Conservation (phyloP, 2,113 vertebrate genomes). For the Benitochromis conjunctus region DNA sequence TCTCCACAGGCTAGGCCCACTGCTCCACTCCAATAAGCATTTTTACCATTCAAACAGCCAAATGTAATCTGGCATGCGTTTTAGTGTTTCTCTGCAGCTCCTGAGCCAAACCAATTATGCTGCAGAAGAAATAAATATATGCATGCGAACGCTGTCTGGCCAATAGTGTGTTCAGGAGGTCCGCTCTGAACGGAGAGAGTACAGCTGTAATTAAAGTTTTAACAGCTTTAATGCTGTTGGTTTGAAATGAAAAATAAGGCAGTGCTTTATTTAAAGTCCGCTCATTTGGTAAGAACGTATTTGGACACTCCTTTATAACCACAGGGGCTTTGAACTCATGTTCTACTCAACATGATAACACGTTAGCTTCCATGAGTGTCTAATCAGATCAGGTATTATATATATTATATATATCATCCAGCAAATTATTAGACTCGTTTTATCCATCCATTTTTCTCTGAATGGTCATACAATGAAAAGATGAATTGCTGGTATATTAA, state of each 20-base stretch:
- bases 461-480: accelerated
- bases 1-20: not conserved
- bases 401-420: not conserved
- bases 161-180: not conserved
- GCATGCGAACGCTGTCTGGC: not conserved
- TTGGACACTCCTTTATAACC: not conserved
- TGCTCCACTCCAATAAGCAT: not conserved
- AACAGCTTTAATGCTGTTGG: not conserved
- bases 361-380: not conserved
- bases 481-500: not conserved
- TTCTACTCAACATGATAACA: not conserved
- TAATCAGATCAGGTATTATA: not conserved
- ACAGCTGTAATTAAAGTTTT: not conserved
- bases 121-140: not conserved
- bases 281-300: not conserved
- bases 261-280: not conserved
- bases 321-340: not conserved
- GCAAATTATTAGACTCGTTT: accelerated
- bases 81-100: not conserved
- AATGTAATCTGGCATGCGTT: not conserved
- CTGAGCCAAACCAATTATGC: not conserved
- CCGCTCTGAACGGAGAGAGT: not conserved
- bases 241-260: not conserved
- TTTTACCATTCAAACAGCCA: not conserved
- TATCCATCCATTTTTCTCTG: not conserved